These are phyloP conservation scores for Vireo altiloquus DNA, from an alignment of 2,113 vertebrate genomes.

Conservation along the genomic window DNA sequence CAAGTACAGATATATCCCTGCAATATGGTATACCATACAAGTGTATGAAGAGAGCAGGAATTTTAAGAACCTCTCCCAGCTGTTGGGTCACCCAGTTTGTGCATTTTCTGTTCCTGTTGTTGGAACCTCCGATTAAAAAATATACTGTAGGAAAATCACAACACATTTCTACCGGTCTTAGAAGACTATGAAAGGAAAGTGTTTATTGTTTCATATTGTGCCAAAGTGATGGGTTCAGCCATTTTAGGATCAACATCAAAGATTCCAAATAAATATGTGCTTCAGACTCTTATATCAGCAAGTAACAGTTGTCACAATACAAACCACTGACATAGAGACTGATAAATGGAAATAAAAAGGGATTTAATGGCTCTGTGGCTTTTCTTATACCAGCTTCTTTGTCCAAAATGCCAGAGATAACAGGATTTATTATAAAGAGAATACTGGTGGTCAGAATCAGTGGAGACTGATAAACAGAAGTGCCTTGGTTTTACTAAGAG, in stretches of 20 bases:
- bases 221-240: background rate
- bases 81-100: background rate
- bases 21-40: background rate
- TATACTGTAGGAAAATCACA: background rate
- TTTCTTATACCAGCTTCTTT: background rate
- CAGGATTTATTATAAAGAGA: background rate
- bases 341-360: background rate
- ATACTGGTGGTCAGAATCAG: background rate
- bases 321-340: background rate
- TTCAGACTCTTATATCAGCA: background rate
- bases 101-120: background rate
- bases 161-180: background rate
- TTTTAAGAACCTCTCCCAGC: background rate
- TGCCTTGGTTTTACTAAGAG: background rate
- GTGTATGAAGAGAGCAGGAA: background rate
- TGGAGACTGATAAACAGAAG: background rate
- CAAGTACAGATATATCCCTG: background rate
- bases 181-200: background rate
- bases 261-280: background rate
- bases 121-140: background rate
- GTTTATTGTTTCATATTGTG: background rate
- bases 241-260: background rate
- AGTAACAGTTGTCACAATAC: background rate
- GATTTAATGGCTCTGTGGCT: background rate
- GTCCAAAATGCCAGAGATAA: background rate